Percentiles rank a stretch among this genome's conserved stretches.
Conservation (phyloP, 1,140 invertebrate species). For the Bombus superbus region DNA sequence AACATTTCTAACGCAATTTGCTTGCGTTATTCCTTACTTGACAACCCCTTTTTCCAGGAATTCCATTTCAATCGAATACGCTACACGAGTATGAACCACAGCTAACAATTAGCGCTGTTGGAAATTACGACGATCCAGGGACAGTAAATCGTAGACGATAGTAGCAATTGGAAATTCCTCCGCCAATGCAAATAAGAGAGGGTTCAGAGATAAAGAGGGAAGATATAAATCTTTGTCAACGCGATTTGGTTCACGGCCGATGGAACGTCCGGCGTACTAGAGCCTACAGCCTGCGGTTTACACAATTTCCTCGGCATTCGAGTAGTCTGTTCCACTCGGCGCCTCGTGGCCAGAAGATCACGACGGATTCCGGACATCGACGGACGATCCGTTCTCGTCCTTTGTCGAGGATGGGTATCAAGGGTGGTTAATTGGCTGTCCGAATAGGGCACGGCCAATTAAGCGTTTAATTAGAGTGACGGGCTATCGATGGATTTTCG, state of each 20-base stretch:
- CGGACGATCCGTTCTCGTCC: conserved; percentile 21
- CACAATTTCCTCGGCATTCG: conserved; percentile 42
- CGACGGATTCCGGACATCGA: conserved; percentile 36
- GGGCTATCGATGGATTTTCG: conserved; percentile 47
- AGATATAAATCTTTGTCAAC: conserved; percentile 32
- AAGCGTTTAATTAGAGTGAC: conserved; percentile 50
- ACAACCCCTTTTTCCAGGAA: too few relatives aligned
- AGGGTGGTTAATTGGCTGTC: conserved; percentile 48
- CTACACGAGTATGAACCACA: too few relatives aligned
- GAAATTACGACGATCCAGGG: background rate
- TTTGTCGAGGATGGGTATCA: conserved; percentile 42
- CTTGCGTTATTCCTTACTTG: too few relatives aligned
- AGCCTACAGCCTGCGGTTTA: conserved; percentile 33
- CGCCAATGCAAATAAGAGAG: background rate
- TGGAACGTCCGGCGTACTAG: background rate
- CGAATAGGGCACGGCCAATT: conserved; percentile 33
- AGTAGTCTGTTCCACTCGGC: conserved; percentile 30
- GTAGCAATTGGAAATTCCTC: background rate
- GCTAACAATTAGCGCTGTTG: background rate
- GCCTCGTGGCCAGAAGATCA: conserved; percentile 37
- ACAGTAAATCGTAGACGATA: background rate
- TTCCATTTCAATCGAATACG: too few relatives aligned
- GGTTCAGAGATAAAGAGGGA: background rate
- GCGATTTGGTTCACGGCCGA: conserved; percentile 20
- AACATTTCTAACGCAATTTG: too few relatives aligned